These are phyloP conservation scores for Orthosia incerta DNA, from an alignment of 2,888 invertebrate genomes.

Conservation along the genomic window DNA sequence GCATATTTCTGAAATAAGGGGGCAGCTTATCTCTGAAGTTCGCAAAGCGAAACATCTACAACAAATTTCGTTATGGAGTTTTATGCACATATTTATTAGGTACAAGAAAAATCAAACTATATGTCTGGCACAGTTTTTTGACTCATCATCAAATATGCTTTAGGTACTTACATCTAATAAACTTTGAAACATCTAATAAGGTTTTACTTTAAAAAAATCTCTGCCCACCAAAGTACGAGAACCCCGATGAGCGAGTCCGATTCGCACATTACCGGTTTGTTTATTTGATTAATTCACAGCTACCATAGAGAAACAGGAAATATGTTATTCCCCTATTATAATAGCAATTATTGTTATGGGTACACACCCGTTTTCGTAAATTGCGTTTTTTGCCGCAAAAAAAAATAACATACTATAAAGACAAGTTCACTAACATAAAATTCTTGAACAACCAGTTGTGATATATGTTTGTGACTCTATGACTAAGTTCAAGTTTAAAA, in stretches of 20 bases:
- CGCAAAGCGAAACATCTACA: not conserved
- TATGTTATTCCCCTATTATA: constrained; percentile 22
- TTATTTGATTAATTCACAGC: constrained; percentile 2
- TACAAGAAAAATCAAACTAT: not conserved
- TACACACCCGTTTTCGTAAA: constrained; percentile 15
- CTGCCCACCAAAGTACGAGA: not conserved
- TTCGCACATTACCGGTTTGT: not conserved
- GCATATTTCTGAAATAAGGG: too few species aligned
- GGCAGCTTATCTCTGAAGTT: not conserved
- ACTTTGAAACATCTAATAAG: not conserved
- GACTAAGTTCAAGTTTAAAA: constrained; percentile 54
- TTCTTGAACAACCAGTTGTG: constrained; percentile 36
- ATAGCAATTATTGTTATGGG: constrained; percentile 4
- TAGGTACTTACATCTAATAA: not conserved
- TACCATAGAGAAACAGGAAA: constrained; percentile 3
- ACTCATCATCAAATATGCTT: not conserved
- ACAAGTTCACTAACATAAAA: constrained; percentile 19
- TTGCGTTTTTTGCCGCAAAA: not conserved
- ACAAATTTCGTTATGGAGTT: not conserved
- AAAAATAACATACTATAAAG: not conserved
- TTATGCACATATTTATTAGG: too few species aligned
- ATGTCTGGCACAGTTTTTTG: not conserved
- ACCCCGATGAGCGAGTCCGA: not conserved
- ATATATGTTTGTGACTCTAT: constrained; percentile 13
- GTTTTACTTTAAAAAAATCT: not conserved